These are phyloP conservation scores for Fratercula arctica DNA, from an alignment of 2,797 vertebrate species.

Conservation along the genomic window DNA sequence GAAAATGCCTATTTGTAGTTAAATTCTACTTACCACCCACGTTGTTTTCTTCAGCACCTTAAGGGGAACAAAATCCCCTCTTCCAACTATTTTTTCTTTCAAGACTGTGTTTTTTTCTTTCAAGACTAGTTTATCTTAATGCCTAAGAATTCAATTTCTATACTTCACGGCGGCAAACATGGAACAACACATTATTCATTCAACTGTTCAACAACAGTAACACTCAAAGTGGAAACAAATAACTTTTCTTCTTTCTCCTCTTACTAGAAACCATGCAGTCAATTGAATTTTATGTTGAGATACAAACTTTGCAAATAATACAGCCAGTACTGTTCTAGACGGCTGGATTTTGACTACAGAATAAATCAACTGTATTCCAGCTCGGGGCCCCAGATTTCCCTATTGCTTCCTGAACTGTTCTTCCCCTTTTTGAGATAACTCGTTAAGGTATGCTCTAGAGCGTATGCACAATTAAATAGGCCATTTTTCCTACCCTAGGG, in stretches of 20 bases:
- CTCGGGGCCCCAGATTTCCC: neutral
- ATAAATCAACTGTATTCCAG: neutral
- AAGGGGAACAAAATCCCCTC: neutral
- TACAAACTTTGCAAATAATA: neutral
- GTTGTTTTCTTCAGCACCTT: neutral
- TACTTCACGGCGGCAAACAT: neutral
- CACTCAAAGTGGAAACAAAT: neutral
- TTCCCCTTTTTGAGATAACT: neutral
- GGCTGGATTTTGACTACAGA: neutral
- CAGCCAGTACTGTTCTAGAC: neutral
- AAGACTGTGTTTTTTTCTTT: neutral
- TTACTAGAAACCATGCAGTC: neutral
- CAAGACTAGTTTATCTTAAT: neutral
- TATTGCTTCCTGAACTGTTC: neutral
- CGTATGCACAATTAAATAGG: neutral
- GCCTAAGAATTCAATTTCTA: neutral
- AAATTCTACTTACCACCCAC: constrained; percentile 28
- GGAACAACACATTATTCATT: neutral
- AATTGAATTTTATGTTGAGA: neutral
- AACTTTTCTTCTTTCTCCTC: neutral
- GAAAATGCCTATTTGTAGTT: neutral
- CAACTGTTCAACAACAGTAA: neutral
- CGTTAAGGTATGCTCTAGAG: neutral
- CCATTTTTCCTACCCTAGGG: neutral
- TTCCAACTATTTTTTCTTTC: neutral